phyloP scores from a whole-genome alignment of 2,888 invertebrate species.

The Volucella inflata region DNA sequence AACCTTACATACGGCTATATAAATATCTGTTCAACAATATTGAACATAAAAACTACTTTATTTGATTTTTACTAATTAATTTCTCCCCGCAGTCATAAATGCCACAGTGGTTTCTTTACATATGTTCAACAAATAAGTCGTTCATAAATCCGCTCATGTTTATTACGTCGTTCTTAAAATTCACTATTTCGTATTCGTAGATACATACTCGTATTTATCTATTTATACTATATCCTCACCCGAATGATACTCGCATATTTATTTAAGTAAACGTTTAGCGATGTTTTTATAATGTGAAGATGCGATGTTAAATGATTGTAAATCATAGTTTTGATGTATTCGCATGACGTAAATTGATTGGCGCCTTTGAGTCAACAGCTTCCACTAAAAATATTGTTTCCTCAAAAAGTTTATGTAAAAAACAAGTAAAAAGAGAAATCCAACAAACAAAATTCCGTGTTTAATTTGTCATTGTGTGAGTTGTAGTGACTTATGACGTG shows the following conservation, averaged over 20 bases:
- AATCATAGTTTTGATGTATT: slow-evolving; percentile 18
- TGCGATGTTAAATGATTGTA: slow-evolving; percentile 3
- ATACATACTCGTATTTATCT: background rate
- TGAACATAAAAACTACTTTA: background rate
- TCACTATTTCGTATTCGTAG: slow-evolving; percentile 8
- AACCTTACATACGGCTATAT: too few species aligned
- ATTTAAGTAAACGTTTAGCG: background rate
- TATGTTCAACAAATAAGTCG: background rate
- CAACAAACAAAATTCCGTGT: too few species aligned
- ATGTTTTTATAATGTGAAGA: slow-evolving; percentile 10
- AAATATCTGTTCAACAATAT: background rate
- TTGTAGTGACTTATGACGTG: too few species aligned
- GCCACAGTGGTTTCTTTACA: background rate
- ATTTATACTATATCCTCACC: slow-evolving; percentile 9
- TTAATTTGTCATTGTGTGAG: too few species aligned
- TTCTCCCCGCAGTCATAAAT: slow-evolving; percentile 2
- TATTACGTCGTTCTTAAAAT: background rate
- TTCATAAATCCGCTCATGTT: background rate
- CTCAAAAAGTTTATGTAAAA: too few species aligned
- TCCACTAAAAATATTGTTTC: too few species aligned
- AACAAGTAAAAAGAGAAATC: too few species aligned
- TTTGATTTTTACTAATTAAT: background rate
- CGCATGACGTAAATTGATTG: slow-evolving; percentile 5
- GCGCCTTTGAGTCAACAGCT: slow-evolving; percentile 7
- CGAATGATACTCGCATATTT: slow-evolving; percentile 2